Base-by-base conservation (phyloP, 2,797 vertebrate genomes). In the Sebastes minor region DNA sequence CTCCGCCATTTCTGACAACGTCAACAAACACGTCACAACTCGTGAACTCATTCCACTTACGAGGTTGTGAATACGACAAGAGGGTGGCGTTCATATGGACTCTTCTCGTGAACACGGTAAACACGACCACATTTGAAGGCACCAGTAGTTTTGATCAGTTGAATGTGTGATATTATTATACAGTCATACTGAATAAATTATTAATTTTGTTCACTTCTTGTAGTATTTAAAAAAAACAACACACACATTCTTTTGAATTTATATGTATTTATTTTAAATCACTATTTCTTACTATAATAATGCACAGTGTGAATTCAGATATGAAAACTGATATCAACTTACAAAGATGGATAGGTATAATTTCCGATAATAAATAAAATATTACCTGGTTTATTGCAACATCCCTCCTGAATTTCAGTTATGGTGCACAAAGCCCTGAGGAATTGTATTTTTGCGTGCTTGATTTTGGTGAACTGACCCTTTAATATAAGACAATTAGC, bases 391-490 rank as follows among this genome's bases (percentile, higher is more conserved):
- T 49, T 49, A 33, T 68, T 74, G 8, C 10, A 33, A 55, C 8
- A 11, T 30, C 11, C 6, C 6, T 52, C 12, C 2, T 71, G 8
- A 33, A 30, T 22, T 64, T 35, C 1, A 49, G 7, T 63, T 18
- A 38, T 57, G 25, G 8, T 35, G 14, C 14, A 13, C 9, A 52
- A 62, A 8, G 13, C 20, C 13, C 12, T 42, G 18, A 49, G 20
- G 20, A 75, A 76, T n/a, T 28, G 8, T 20, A 16, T 67, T 67
- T 63, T 59, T 56, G 23, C 33, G 8, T 22, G 62, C 66, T 71
- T 63, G n/a, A 78, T 75, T 66, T 59, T 25, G 23, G 5, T 75
- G 38, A 71, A 74, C 14, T 76, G 72, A 80, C 46, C 77, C 53
- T 63, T 71, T 46, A 38, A 27, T 55, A 12, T n/a, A 30, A 22